Percentiles rank a stretch among this genome's conserved stretches.
These are phyloP conservation scores for Drosophila orosa DNA, from an alignment of 1,140 invertebrate species.

Conservation along the genomic window DNA sequence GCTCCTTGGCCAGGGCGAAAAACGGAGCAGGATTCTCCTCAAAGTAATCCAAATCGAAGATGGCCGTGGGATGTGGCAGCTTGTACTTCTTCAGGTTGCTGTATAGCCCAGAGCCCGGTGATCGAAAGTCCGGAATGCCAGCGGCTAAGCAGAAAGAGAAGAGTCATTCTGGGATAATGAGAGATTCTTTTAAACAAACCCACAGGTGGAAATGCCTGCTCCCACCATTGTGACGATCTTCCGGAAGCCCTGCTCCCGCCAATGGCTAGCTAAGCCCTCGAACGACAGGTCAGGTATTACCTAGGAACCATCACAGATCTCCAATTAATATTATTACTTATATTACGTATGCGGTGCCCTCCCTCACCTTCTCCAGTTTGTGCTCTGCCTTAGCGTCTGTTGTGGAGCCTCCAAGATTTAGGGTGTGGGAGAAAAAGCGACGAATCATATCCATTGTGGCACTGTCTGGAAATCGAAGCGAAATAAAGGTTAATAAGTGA, in stretches of 20 bases:
- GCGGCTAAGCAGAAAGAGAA: constrained; percentile 89
- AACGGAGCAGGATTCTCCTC: constrained; percentile 93
- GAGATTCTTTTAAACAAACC: constrained; percentile 68
- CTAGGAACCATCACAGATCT: constrained; percentile 47
- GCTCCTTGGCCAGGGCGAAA: constrained; percentile 93
- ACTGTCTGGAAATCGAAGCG: constrained; percentile 19
- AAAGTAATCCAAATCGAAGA: constrained; percentile 96
- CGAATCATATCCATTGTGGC: constrained; percentile 62
- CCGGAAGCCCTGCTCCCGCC: constrained; percentile 90
- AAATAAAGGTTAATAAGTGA: constrained; percentile 2
- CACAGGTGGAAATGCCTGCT: constrained; percentile 97
- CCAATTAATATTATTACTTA: neutral
- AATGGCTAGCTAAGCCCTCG: constrained; percentile 89
- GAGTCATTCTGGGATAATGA: neutral
- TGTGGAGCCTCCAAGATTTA: constrained; percentile 33
- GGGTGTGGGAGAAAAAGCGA: constrained; percentile 57
- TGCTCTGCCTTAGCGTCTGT: constrained; percentile 10
- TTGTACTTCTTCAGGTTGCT: constrained; percentile 96
- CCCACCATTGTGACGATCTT: constrained; percentile 97
- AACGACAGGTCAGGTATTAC: constrained; percentile 86
- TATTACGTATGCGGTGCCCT: no score
- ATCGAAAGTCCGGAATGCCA: constrained; percentile 97
- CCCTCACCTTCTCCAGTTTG: constrained; percentile 50
- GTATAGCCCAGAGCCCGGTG: constrained; percentile 95
- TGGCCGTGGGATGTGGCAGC: constrained; percentile 96